A percentile compares a stretch with the other conserved stretches of the same genome.
phyloP scores from a whole-genome alignment of 2,113 vertebrate species.

The Conger conger region DNA sequence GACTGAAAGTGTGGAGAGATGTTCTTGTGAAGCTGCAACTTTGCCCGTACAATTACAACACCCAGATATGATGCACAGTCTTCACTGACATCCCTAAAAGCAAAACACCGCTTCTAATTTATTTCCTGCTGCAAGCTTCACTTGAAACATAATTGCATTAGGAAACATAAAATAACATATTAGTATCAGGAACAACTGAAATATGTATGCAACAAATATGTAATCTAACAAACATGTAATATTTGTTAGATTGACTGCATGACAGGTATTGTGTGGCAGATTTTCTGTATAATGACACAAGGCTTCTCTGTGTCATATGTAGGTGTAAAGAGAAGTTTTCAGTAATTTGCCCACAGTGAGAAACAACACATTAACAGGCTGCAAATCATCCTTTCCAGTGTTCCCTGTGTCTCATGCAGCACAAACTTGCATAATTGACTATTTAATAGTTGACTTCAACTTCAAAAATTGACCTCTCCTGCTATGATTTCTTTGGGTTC shows the following conservation, averaged over 20 bases:
- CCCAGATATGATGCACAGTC: conserved; percentile 21
- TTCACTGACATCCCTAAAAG: neutral
- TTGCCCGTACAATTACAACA: conserved; percentile 18
- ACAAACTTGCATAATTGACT: conserved; percentile 27
- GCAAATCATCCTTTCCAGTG: neutral
- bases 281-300: neutral
- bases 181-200: neutral
- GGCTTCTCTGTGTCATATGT: neutral
- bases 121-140: neutral
- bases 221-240: neutral
- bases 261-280: neutral
- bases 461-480: neutral
- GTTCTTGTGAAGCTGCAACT: conserved; percentile 30
- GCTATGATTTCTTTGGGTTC: neutral
- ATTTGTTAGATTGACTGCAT: neutral
- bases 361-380: neutral
- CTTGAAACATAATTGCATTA: neutral
- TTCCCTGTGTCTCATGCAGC: neutral
- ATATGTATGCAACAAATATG: too few relatives aligned
- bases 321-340: neutral
- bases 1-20: conserved; percentile 20
- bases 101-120: neutral
- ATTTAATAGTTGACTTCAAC: neutral
- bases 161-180: neutral
- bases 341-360: conserved; percentile 17